Base-by-base conservation (phyloP, 2,888 invertebrate species). In the Trachelus tabidus region DNA sequence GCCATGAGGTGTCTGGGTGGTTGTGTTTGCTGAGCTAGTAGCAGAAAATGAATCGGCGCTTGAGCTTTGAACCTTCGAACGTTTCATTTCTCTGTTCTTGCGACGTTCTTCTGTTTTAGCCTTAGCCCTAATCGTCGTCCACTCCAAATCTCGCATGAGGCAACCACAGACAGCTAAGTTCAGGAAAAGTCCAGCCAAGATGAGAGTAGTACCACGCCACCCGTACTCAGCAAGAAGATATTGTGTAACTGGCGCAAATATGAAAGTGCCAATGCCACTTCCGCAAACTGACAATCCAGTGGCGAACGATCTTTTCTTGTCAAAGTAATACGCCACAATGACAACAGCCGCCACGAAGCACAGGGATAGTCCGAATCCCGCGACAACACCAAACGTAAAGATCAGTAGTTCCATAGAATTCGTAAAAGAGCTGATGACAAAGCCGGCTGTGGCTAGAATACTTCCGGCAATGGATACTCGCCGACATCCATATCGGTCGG, bases 341-440 rank as follows among this genome's bases (percentile, higher is more conserved):
- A 97, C 97, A 11, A 97, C 97, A 1, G 97, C 97, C n/a, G 97
- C 96, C 76, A 97, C 97, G 91, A 97, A 97, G 90, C 97, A 97
- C 79, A 97, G 93, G 85, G 97, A 96, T 81, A 97, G 92, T 23
- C 97, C 97, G 86, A 97, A 96, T 1, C 97, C 97, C 68, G 97
- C 95, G 87, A 97, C 93, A 30, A 97, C 93, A 34, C 97, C 97
- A 90, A 97, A 97, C 0, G 97, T 97, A 81, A 97, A 91, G 89
- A 96, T 96, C 81, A 97, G 92, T 79, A 95, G 93, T 89, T 95
- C 95, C 92, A 97, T 95, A 81, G 96, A 96, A 87, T 95, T 94
- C 56, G 95, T 94, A 89, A 94, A 95, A 30, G 96, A 95, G 83
- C 96, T 96, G 77, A 96, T 93, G 68, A 97, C 93, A 91, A 97